Percentiles rank a stretch among this genome's conserved stretches.
Conservation (phyloP, 2,888 invertebrate genomes). For the Linhomoeus sp. region DNA sequence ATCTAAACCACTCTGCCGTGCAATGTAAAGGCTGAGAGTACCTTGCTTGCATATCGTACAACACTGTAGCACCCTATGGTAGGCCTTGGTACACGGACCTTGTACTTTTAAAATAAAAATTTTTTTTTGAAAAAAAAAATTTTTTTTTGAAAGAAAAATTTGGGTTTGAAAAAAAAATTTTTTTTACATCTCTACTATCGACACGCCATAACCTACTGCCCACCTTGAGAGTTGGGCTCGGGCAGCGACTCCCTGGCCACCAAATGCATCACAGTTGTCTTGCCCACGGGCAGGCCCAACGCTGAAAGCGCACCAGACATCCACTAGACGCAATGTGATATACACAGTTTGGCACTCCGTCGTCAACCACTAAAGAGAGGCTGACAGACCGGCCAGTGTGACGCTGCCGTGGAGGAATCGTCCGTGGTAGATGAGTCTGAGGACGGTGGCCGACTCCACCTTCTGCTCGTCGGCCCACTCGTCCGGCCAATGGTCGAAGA, state of each 20-base stretch:
- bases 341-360: not conserved
- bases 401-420: slow-evolving; percentile 98
- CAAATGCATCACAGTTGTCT: slow-evolving; percentile 98
- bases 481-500: slow-evolving; percentile 98
- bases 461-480: slow-evolving; percentile 69
- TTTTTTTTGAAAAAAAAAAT: too few species aligned
- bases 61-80: too few species aligned
- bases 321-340: too few species aligned
- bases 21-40: too few species aligned
- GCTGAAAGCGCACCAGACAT: slow-evolving; percentile 36
- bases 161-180: too few species aligned
- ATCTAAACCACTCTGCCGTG: too few species aligned
- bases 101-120: too few species aligned
- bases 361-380: not conserved
- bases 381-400: slow-evolving; percentile 50
- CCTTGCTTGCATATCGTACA: too few species aligned
- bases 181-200: too few species aligned
- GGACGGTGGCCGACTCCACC: slow-evolving; percentile 67
- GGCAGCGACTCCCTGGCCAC: slow-evolving; percentile 97
- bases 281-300: slow-evolving; percentile 81
- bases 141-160: too few species aligned
- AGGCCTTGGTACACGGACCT: too few species aligned
- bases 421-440: slow-evolving; percentile 97
- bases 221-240: slow-evolving; percentile 56
- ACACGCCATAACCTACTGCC: not conserved